Evolutionary conservation across 1,140 invertebrate species (phyloP).

Genomic region (Scaptomyza hsui): DNA sequence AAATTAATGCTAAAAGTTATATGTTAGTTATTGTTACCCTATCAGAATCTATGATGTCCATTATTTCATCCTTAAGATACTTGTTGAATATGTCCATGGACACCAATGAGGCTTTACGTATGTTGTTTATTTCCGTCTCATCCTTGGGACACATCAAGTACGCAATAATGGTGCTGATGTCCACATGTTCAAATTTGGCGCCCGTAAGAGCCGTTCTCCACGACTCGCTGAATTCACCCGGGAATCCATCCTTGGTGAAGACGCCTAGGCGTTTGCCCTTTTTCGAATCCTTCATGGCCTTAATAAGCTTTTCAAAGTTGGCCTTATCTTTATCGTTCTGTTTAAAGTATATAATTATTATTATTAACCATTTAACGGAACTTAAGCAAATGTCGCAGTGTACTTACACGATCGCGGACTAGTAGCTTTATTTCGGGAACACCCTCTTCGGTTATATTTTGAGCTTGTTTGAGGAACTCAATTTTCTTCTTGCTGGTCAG

Average conservation of each 20-base stretch:
- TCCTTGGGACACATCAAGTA: constrained; percentile 97
- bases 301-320: constrained; percentile 95
- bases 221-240: constrained; percentile 95
- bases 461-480: constrained; percentile 97
- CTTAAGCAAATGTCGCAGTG: neutral
- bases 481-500: constrained; percentile 99
- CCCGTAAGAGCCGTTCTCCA: constrained; percentile 93
- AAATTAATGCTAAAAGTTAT: too few relatives aligned
- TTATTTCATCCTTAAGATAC: constrained; percentile 98
- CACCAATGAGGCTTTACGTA: constrained; percentile 97
- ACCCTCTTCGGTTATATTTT: constrained; percentile 93
- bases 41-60: constrained; percentile 99
- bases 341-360: constrained; percentile 67
- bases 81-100: constrained; percentile 98
- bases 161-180: constrained; percentile 93
- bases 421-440: constrained; percentile 95
- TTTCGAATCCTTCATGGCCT: constrained; percentile 94
- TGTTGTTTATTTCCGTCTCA: constrained; percentile 94
- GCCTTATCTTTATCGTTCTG: constrained; percentile 97
- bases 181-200: constrained; percentile 92
- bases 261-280: constrained; percentile 96
- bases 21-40: constrained; percentile 86
- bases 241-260: constrained; percentile 97
- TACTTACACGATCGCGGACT: constrained; percentile 93
- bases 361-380: neutral